phyloP scores from a whole-genome alignment of 1,140 invertebrate species.

The Cecropterus lyciades region DNA sequence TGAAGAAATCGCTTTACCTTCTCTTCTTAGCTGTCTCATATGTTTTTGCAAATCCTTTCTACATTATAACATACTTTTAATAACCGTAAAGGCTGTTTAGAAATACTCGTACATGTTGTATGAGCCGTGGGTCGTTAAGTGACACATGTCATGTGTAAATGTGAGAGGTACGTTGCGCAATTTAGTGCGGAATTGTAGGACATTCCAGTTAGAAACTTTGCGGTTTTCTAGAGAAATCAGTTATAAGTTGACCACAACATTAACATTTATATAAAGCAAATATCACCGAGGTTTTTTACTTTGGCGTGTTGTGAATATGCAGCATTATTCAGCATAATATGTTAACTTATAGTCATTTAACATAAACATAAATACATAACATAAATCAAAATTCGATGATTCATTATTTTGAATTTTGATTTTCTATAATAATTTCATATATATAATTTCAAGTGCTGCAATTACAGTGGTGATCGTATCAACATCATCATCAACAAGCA shows the following conservation, averaged over 20 bases:
- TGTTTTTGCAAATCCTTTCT: neutral
- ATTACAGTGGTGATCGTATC: too few species aligned
- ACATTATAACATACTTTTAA: conserved; percentile 1
- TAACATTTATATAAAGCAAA: conserved; percentile 2
- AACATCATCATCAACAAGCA: too few species aligned
- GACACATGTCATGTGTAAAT: conserved; percentile 33
- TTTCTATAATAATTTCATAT: too few species aligned
- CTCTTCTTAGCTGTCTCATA: too few species aligned
- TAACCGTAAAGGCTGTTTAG: neutral
- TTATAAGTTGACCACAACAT: conserved; percentile 21
- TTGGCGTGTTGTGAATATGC: too few species aligned
- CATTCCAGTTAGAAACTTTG: conserved; percentile 27
- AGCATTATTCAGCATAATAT: too few species aligned
- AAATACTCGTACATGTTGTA: conserved; percentile 1
- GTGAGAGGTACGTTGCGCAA: conserved; percentile 32
- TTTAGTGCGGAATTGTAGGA: conserved; percentile 24
- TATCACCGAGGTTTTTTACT: neutral
- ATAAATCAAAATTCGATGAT: too few species aligned
- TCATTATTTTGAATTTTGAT: too few species aligned
- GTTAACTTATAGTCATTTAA: too few species aligned
- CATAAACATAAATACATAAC: too few species aligned
- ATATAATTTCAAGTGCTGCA: too few species aligned
- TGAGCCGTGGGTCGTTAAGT: conserved; percentile 15
- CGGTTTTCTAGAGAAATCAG: conserved; percentile 35
- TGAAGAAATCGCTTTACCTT: too few species aligned